Percentiles rank a stretch among this genome's conserved stretches.
These are phyloP conservation scores for Hyposmocoma kahamanoa DNA, from an alignment of 1,140 invertebrate species.

Conservation along the genomic window DNA sequence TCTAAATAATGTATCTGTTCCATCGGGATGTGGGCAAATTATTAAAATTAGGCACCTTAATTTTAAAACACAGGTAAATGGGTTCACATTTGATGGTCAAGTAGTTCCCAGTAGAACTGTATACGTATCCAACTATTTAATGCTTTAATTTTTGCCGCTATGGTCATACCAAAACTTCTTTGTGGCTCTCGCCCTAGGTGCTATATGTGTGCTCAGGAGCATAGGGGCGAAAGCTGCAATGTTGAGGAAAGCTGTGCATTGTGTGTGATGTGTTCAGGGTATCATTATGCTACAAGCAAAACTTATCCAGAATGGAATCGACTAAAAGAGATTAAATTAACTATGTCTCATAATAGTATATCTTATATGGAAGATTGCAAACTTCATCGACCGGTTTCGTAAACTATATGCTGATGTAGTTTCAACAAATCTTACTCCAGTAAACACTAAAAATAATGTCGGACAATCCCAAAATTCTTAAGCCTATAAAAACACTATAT, in stretches of 20 bases:
- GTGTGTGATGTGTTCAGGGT: conserved; percentile 10
- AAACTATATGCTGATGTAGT: neutral
- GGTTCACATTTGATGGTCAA: conserved; percentile 15
- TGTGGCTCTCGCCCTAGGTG: conserved; percentile 10
- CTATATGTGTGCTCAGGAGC: conserved; percentile 13
- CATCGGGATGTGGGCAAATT: no score
- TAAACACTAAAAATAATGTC: neutral
- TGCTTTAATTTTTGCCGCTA: conserved; percentile 19
- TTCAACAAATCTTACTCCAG: neutral
- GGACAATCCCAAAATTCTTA: neutral
- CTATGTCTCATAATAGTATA: conserved; percentile 11
- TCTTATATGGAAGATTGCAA: conserved; percentile 11
- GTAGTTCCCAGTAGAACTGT: conserved; percentile 9
- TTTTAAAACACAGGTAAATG: no score
- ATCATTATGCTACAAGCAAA: conserved; percentile 13
- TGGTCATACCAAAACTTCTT: conserved; percentile 12
- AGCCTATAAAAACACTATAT: neutral
- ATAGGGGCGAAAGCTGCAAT: conserved; percentile 10
- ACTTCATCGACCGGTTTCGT: neutral
- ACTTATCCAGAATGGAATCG: conserved; percentile 10
- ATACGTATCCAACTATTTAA: conserved; percentile 13
- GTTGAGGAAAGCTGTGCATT: neutral
- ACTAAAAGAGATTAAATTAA: conserved; percentile 15
- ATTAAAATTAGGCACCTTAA: no score
- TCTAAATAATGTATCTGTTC: no score